Evolutionary conservation across 2,888 invertebrate genomes (phyloP).

Genomic region (Phyto melanocephala): DNA sequence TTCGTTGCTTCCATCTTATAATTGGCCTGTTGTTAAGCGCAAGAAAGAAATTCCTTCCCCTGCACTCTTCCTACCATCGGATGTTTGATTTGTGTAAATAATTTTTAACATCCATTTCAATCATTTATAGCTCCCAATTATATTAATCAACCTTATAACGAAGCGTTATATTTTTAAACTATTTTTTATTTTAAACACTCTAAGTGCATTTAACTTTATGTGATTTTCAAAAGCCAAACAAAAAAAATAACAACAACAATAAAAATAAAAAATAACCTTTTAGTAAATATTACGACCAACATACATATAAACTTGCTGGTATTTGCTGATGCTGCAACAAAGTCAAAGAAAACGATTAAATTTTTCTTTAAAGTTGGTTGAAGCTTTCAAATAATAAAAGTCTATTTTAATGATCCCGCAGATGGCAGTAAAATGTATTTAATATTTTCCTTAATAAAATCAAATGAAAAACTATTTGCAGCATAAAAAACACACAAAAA

Average conservation of each 20-base stretch:
- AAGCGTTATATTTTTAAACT: neutral
- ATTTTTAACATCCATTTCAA: too few species aligned
- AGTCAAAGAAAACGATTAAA: neutral
- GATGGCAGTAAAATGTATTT: neutral
- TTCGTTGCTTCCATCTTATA: too few species aligned
- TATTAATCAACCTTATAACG: neutral
- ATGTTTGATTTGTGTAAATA: too few species aligned
- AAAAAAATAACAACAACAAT: neutral
- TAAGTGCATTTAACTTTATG: neutral
- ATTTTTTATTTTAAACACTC: too few species aligned
- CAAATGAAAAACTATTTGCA: neutral
- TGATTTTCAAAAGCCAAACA: neutral
- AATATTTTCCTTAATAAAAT: neutral
- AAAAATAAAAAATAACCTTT: neutral
- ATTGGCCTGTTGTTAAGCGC: too few species aligned
- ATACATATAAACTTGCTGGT: neutral
- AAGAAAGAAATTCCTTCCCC: too few species aligned
- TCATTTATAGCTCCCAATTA: neutral
- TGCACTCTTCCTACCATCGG: too few species aligned
- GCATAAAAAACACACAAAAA: neutral
- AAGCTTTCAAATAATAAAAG: neutral
- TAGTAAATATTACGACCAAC: neutral
- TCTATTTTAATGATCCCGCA: neutral
- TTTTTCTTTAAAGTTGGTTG: neutral
- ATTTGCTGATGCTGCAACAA: neutral